These are phyloP conservation scores for Forbesichthys agassizii DNA, from an alignment of 2,113 vertebrate species.

Conservation along the genomic window DNA sequence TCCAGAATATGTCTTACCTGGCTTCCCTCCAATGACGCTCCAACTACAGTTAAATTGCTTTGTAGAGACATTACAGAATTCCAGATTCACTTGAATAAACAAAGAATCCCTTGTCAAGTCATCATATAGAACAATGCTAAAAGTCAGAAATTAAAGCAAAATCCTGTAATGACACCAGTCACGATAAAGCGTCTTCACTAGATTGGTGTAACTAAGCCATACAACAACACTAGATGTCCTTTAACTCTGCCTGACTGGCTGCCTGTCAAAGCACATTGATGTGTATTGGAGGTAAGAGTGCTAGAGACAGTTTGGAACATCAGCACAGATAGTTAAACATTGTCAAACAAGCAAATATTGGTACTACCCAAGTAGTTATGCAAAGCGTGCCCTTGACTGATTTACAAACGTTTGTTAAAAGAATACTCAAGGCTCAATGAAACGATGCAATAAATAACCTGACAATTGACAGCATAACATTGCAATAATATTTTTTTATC, in stretches of 20 bases:
- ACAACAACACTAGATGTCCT: constrained; percentile 48
- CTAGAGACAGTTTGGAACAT: neutral
- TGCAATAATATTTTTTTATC: too few species aligned
- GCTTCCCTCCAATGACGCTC: constrained; percentile 29
- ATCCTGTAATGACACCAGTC: constrained; percentile 30
- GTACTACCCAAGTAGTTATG: constrained; percentile 19
- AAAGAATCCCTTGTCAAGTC: neutral
- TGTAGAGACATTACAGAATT: constrained; percentile 53
- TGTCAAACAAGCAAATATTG: constrained; percentile 57
- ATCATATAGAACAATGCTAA: neutral
- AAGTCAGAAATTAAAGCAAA: constrained; percentile 51
- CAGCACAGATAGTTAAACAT: constrained; percentile 48
- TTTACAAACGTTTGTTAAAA: too few species aligned
- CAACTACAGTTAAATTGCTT: constrained; percentile 32
- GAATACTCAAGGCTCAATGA: too few species aligned
- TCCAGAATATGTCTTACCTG: constrained; percentile 57
- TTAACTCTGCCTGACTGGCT: constrained; percentile 35
- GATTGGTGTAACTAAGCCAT: constrained; percentile 57
- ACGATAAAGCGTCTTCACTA: constrained; percentile 65
- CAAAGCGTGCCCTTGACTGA: constrained; percentile 1
- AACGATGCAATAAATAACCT: too few species aligned
- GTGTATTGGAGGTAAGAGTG: constrained; percentile 44
- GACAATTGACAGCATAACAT: too few species aligned
- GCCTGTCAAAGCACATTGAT: constrained; percentile 46
- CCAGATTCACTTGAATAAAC: neutral